Evolutionary conservation across 2,888 invertebrate species (phyloP), one percentile per base, ranked within the genome.

Genomic region (Eulithis prunata): DNA sequence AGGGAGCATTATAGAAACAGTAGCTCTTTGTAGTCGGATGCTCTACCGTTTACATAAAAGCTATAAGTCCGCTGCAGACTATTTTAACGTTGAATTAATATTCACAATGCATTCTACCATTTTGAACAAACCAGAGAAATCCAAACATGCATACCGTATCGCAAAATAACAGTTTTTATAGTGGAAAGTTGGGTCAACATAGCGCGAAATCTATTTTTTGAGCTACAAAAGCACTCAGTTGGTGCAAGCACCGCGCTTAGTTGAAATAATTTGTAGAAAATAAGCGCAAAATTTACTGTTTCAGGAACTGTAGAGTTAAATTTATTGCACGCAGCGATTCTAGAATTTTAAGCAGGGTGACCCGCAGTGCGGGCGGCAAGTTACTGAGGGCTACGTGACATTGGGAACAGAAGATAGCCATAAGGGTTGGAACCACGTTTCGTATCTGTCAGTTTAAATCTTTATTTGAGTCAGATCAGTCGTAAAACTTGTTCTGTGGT

Each of bases 261-360:
- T 78, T 79, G 75, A 86, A 88, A 87, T 88, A 88, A 89, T 89
- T 89, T 89, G 86, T 84, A 76, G 81, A 81, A 87, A 87, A 88
- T 87, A 88, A 86, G 83, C 83, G 80, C 80, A 63, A 83, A 89
- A 88, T 89, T 88, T 86, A 86, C 83, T 83, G 77, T 82, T 75
- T 78, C 76, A 64, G 78, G 75, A 84, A 84, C 80, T 79, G 76
- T 72, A 71, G 78, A 85, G 83, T 82, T 81, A 78, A 89, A 90
- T 90, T 90, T 89, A 89, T 88, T 85, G 89, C 84, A 84, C 85
- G 85, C 78, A 85, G 86, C 77, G 80, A 85, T 86, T 82, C 82
- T 79, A 81, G 90, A 90, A 90, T 90, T 88, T 88, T 83, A 90
- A 90, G 75, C 82, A 88, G 87, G 70, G 66, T 76, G 71, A 66